Evolutionary conservation across 2,797 vertebrate species (phyloP).

Genomic region (Corythornis leucogaster): DNA sequence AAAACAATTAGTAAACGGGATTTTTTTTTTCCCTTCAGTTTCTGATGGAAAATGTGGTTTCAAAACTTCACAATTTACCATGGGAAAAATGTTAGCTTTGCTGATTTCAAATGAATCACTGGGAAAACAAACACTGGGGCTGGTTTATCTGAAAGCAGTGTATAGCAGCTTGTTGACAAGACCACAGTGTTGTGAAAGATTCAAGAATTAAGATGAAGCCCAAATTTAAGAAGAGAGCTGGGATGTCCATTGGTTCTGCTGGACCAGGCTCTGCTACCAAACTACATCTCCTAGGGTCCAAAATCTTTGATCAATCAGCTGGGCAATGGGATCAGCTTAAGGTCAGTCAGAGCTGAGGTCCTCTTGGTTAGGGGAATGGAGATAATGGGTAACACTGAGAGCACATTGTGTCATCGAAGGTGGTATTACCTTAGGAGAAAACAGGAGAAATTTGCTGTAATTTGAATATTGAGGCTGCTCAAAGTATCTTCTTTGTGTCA

Average conservation of each 20-base stretch:
- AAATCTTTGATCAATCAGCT: background rate
- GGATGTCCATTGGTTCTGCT: background rate
- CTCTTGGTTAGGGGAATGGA: background rate
- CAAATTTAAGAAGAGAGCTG: background rate
- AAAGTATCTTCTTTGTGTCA: background rate
- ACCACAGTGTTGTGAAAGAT: background rate
- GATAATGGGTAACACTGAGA: background rate
- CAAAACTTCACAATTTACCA: background rate
- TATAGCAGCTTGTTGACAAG: background rate
- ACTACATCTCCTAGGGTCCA: background rate
- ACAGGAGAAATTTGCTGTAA: background rate
- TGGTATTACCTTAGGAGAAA: background rate
- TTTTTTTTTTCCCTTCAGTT: background rate
- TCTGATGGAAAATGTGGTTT: slow-evolving; percentile 31
- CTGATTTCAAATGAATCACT: slow-evolving; percentile 8
- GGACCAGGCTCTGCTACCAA: background rate
- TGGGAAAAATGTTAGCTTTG: slow-evolving; percentile 2
- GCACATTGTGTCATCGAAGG: accelerated
- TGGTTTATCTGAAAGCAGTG: background rate
- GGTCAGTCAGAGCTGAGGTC: background rate
- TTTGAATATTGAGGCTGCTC: background rate
- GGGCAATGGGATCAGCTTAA: background rate
- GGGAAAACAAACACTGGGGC: background rate
- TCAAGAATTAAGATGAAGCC: background rate
- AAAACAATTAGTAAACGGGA: background rate